Percentiles rank a stretch among this genome's conserved stretches.
Evolutionary conservation across 2,113 vertebrate genomes (phyloP).

Genomic region (Hippocampus mohnikei): DNA sequence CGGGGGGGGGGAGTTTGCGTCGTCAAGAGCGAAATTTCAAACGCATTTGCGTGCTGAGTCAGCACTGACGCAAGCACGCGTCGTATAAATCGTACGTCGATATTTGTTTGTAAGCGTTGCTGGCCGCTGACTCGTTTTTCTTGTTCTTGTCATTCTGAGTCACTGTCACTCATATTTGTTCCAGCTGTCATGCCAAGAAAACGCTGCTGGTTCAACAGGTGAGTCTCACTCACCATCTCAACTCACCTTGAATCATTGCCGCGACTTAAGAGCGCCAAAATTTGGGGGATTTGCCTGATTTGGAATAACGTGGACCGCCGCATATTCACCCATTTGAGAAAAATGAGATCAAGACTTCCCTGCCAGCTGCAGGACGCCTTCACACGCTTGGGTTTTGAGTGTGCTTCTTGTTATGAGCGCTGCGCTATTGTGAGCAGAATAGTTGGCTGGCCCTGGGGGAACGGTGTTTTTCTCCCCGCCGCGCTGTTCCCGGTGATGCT

Average conservation of each 20-base stretch:
- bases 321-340: background rate
- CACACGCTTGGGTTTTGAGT: slow-evolving; percentile 1
- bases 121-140: background rate
- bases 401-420: slow-evolving; percentile 47
- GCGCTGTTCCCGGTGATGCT: slow-evolving; percentile 21
- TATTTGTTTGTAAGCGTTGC: slow-evolving; percentile 2
- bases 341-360: background rate
- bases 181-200: background rate
- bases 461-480: slow-evolving; percentile 58
- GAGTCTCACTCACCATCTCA: background rate
- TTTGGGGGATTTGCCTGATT: background rate
- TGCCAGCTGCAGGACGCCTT: background rate
- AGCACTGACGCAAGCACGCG: slow-evolving; percentile 67
- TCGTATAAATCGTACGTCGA: slow-evolving; percentile 35
- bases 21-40: slow-evolving; percentile 77
- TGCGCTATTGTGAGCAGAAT: slow-evolving; percentile 50
- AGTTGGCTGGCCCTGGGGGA: slow-evolving; percentile 42
- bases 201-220: background rate
- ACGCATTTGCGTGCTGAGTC: slow-evolving; percentile 76
- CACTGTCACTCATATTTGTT: background rate
- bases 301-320: background rate
- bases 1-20: slow-evolving; percentile 69
- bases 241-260: background rate
- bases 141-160: too few species aligned
- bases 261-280: background rate